These are phyloP conservation scores for Hemitrygon akajei DNA, from an alignment of 2,797 vertebrate species.

Conservation along the genomic window DNA sequence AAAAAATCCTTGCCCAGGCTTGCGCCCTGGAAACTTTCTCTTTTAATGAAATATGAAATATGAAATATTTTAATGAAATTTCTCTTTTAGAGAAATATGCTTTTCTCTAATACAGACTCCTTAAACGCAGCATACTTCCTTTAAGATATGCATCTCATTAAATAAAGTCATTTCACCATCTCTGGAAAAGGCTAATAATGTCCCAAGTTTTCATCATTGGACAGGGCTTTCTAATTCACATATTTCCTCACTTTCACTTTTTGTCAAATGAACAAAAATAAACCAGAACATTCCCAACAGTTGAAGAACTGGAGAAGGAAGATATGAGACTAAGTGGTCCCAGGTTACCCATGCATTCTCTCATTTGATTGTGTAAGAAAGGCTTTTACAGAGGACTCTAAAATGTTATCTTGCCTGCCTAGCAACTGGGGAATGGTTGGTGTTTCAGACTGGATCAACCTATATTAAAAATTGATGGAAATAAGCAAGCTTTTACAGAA, in stretches of 20 bases:
- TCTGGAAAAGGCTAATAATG: background rate
- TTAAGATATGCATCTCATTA: background rate
- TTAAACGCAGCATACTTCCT: background rate
- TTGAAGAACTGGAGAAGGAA: background rate
- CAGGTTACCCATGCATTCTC: background rate
- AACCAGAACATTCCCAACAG: background rate
- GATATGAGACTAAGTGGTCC: background rate
- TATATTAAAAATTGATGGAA: background rate
- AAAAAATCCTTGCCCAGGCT: no score
- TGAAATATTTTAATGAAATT: no score
- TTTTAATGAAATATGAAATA: no score
- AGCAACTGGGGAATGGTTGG: background rate
- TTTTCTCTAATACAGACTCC: no score
- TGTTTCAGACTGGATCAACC: background rate
- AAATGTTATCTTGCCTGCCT: background rate
- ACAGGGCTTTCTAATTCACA: background rate
- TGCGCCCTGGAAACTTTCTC: no score
- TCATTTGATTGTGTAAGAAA: background rate
- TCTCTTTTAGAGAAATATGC: no score
- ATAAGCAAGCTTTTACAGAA: background rate
- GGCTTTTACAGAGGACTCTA: background rate
- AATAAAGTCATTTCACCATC: background rate
- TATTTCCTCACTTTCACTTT: background rate
- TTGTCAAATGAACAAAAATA: background rate
- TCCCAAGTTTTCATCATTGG: background rate